Evolutionary conservation across 2,888 invertebrate species (phyloP).

Genomic region (Eledone cirrhosa): DNA sequence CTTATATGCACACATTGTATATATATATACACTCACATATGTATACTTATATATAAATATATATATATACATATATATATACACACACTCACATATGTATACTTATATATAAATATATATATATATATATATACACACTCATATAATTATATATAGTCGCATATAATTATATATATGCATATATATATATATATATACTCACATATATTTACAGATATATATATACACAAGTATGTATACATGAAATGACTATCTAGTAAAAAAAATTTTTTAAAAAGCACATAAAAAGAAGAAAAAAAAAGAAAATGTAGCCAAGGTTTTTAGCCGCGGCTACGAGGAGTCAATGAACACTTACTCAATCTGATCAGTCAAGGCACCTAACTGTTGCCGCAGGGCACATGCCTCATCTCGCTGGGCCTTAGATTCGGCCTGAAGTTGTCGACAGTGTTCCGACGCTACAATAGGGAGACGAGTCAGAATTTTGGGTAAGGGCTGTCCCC

Average conservation of each 20-base stretch:
- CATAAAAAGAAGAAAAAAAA: too few relatives aligned
- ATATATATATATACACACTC: neutral
- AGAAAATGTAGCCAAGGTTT: too few relatives aligned
- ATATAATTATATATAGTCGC: neutral
- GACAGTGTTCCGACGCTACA: constrained; percentile 55
- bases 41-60: neutral
- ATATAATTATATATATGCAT: neutral
- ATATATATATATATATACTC: neutral
- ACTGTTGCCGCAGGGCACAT: constrained; percentile 47
- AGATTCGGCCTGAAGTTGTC: constrained; percentile 51
- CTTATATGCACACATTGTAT: neutral
- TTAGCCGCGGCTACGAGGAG: too few relatives aligned
- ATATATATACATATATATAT: neutral
- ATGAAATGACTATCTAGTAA: too few relatives aligned
- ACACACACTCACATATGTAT: neutral
- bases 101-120: constrained; percentile 15
- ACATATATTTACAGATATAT: too few relatives aligned
- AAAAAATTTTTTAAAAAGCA: too few relatives aligned
- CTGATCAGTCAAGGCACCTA: constrained; percentile 50
- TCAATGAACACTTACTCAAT: constrained; percentile 54
- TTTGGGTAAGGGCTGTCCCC: constrained; percentile 48
- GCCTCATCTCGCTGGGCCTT: constrained; percentile 46
- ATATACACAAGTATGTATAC: too few relatives aligned
- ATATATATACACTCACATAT: neutral
- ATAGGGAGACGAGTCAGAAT: constrained; percentile 53